phyloP scores from a whole-genome alignment of 2,888 invertebrate species.

The Metellina segmentata region DNA sequence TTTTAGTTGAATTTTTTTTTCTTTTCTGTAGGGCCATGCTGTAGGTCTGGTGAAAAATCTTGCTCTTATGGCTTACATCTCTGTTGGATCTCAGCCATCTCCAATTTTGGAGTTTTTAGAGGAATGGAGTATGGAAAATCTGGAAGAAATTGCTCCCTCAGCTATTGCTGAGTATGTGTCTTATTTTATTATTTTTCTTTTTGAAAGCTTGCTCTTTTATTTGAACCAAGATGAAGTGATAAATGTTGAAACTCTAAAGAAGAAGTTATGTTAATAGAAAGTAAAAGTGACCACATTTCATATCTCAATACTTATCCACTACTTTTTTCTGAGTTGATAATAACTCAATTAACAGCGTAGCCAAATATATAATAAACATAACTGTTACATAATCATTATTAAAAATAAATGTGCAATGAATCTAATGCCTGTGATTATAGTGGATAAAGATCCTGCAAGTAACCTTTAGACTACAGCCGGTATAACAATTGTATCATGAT shows the following conservation, averaged over 20 bases:
- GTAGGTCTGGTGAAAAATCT: conserved; percentile 98
- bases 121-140: conserved; percentile 99
- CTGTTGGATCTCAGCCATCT: conserved; percentile 99
- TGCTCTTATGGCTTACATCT: conserved; percentile 99
- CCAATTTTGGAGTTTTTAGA: conserved; percentile 99
- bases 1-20: background rate
- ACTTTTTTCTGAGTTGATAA: no score
- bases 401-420: no score
- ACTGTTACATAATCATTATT: no score
- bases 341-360: no score
- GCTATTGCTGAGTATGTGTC: conserved; percentile 90
- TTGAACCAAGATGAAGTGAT: background rate
- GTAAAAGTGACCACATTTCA: no score
- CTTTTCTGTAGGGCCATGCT: conserved; percentile 82
- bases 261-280: background rate
- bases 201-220: background rate
- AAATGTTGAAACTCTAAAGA: background rate
- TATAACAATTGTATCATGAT: no score
- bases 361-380: no score
- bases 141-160: conserved; percentile 99
- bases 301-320: no score
- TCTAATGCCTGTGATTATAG: no score
- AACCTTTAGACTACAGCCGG: no score
- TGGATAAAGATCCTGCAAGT: no score
- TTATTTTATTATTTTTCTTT: background rate